Conservation (phyloP, 2,888 invertebrate species). For the Germaria angustata region DNA sequence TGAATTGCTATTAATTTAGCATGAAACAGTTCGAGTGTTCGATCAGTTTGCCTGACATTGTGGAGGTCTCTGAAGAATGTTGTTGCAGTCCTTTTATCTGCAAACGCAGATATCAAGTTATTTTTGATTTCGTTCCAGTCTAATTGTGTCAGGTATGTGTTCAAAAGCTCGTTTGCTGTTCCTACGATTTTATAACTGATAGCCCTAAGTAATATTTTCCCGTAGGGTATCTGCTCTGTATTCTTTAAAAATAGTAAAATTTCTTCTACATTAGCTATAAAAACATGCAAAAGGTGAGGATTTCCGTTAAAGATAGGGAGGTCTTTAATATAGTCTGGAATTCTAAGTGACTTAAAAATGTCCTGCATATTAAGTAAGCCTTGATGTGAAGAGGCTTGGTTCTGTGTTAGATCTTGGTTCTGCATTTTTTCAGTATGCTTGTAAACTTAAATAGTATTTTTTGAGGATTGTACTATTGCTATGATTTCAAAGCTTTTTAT, state of each 20-base stretch:
- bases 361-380: background rate
- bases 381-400: conserved; percentile 23
- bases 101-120: background rate
- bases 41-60: conserved; percentile 31
- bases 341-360: background rate
- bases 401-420: background rate
- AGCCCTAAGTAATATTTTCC: conserved; percentile 55
- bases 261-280: conserved; percentile 65
- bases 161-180: conserved; percentile 66
- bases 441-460: background rate
- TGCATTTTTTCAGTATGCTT: background rate
- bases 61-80: conserved; percentile 61
- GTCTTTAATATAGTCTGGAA: conserved; percentile 64
- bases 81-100: conserved; percentile 30
- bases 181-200: conserved; percentile 66
- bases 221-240: conserved; percentile 37
- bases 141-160: conserved; percentile 61
- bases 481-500: background rate
- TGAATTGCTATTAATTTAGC: background rate
- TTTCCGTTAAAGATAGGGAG: conserved; percentile 62
- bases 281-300: conserved; percentile 53
- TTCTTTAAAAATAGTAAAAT: conserved; percentile 53
- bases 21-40: conserved; percentile 47
- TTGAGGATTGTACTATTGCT: background rate
- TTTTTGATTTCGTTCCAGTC: background rate